phyloP scores from a whole-genome alignment of 2,888 invertebrate genomes.

The Hirtodrosophila trivittata region DNA sequence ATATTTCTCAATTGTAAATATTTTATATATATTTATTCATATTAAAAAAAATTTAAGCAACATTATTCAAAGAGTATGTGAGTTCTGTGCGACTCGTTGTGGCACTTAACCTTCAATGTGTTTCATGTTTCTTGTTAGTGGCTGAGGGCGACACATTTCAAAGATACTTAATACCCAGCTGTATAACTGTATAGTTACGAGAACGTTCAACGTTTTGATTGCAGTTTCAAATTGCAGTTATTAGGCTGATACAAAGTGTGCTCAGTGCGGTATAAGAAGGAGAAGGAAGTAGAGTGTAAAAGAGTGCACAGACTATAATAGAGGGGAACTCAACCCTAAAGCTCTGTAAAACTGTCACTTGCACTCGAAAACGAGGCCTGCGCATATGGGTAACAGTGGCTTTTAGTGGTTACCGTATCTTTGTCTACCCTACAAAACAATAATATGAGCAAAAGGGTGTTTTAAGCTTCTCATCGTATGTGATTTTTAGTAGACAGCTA shows the following conservation, averaged over 20 bases:
- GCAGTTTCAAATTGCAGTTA: constrained; percentile 67
- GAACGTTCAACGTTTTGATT: constrained; percentile 55
- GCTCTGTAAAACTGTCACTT: constrained; percentile 50
- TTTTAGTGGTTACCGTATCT: constrained; percentile 31
- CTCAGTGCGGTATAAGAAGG: constrained; percentile 3
- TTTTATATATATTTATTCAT: too few species aligned
- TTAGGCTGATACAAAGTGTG: constrained; percentile 35
- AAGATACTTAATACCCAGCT: constrained; percentile 39
- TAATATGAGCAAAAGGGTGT: neutral
- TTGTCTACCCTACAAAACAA: neutral
- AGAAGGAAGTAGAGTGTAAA: neutral
- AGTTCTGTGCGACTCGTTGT: neutral
- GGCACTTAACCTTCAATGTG: constrained; percentile 3
- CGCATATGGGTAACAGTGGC: constrained; percentile 48
- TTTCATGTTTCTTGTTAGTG: neutral
- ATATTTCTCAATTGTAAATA: too few species aligned
- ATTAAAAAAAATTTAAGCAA: too few species aligned
- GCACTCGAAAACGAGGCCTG: constrained; percentile 26
- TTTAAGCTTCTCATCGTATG: too few species aligned
- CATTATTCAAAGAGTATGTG: too few species aligned
- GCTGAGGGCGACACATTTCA: constrained; percentile 36
- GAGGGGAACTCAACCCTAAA: constrained; percentile 7
- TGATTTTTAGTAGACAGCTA: too few species aligned
- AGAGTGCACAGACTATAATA: neutral
- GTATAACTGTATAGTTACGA: constrained; percentile 35